phyloP scores from a whole-genome alignment of 1,140 invertebrate genomes.

The Sipha flava region DNA sequence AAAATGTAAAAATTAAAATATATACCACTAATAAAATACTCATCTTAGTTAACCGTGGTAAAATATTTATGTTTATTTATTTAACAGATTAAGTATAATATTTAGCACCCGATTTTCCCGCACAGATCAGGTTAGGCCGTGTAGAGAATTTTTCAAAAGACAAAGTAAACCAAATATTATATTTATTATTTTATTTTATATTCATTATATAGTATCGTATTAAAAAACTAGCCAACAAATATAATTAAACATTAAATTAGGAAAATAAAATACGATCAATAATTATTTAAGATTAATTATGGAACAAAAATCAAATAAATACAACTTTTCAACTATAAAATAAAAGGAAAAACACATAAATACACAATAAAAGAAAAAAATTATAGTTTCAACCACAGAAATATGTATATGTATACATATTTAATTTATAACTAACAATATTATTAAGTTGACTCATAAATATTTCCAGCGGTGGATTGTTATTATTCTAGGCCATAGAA shows the following conservation, averaged over 20 bases:
- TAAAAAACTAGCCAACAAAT: slow-evolving; percentile 32
- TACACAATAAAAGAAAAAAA: too few relatives aligned
- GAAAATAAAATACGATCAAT: slow-evolving; percentile 9
- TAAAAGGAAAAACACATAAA: neutral
- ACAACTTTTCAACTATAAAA: neutral
- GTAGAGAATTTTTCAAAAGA: too few relatives aligned
- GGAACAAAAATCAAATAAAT: neutral
- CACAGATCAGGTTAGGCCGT: too few relatives aligned
- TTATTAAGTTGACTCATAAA: neutral
- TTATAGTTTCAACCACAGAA: neutral
- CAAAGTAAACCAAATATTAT: neutral
- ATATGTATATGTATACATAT: neutral
- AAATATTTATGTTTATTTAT: too few relatives aligned
- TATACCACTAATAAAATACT: too few relatives aligned
- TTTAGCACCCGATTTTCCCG: too few relatives aligned
- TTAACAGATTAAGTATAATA: too few relatives aligned
- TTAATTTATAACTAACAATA: slow-evolving; percentile 4
- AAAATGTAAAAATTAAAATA: too few relatives aligned
- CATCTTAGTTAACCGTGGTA: too few relatives aligned
- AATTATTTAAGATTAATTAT: neutral
- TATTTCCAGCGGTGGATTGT: neutral
- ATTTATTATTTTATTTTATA: neutral
- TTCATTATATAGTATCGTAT: neutral
- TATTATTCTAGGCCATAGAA: neutral
- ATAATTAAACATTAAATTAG: slow-evolving; percentile 30